phyloP scores from a whole-genome alignment of 2,113 vertebrate species.

The Oreochromis niloticus region DNA sequence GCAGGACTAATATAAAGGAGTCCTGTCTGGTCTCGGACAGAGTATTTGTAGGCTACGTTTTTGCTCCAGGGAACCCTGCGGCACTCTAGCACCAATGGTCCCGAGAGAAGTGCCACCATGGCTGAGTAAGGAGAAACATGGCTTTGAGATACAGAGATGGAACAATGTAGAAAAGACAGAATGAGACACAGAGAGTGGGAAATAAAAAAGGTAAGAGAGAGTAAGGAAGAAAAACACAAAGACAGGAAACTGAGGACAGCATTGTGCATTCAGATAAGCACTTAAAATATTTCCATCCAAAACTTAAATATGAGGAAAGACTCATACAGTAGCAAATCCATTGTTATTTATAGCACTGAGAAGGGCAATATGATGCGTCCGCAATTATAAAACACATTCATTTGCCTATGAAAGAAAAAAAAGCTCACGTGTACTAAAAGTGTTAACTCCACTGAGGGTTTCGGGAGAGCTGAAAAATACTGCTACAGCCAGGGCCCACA shows the following conservation, averaged over 20 bases:
- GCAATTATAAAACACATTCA: conserved; percentile 16
- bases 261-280: conserved; percentile 9
- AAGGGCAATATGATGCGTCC: background rate
- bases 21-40: conserved; percentile 52
- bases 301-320: conserved; percentile 6
- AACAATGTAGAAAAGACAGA: conserved; percentile 33
- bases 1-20: conserved; percentile 54
- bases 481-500: conserved; percentile 19
- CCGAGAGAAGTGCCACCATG: conserved; percentile 52
- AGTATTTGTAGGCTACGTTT: conserved; percentile 65
- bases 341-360: background rate
- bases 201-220: background rate
- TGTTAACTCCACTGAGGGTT: conserved; percentile 15
- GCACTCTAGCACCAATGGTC: conserved; percentile 62
- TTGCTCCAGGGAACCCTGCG: conserved; percentile 70
- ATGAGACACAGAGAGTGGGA: background rate
- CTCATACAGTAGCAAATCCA: background rate
- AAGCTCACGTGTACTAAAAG: background rate
- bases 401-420: background rate
- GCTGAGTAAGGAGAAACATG: conserved; percentile 57
- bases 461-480: conserved; percentile 3
- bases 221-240: background rate
- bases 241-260: background rate
- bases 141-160: conserved; percentile 53
- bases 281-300: conserved; percentile 20